Conservation (phyloP, 2,888 invertebrate species). For the Colostygia pectinataria region DNA sequence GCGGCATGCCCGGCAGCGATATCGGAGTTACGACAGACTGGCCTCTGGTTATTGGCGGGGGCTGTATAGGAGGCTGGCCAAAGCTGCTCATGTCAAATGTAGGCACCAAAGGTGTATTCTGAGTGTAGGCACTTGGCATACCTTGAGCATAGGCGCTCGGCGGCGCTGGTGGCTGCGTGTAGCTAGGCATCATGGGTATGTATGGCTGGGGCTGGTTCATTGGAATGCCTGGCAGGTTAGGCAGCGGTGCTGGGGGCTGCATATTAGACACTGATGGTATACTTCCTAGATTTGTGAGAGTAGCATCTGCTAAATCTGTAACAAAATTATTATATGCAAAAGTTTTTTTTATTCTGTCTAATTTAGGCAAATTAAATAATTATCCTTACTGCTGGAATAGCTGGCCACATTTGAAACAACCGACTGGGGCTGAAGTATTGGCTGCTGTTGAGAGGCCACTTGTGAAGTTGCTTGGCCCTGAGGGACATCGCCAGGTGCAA, state of each 20-base stretch:
- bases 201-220: slow-evolving; percentile 81
- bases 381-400: slow-evolving; percentile 76
- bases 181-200: slow-evolving; percentile 78
- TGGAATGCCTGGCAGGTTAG: slow-evolving; percentile 76
- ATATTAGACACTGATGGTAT: slow-evolving; percentile 77
- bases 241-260: slow-evolving; percentile 79
- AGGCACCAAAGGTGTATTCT: slow-evolving; percentile 58
- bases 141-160: slow-evolving; percentile 33
- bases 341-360: not conserved
- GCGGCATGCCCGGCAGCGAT: slow-evolving; percentile 90
- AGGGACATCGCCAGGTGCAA: slow-evolving; percentile 37
- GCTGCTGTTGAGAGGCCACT: slow-evolving; percentile 40
- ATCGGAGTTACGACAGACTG: slow-evolving; percentile 86
- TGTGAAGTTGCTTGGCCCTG: slow-evolving; percentile 27
- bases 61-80: slow-evolving; percentile 58
- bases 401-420: slow-evolving; percentile 75
- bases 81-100: slow-evolving; percentile 75
- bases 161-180: slow-evolving; percentile 57
- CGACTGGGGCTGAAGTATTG: slow-evolving; percentile 62
- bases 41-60: slow-evolving; percentile 60
- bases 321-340: slow-evolving; percentile 20
- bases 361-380: not conserved
- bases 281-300: slow-evolving; percentile 75
- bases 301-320: slow-evolving; percentile 76
- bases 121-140: slow-evolving; percentile 31